Evolutionary conservation across 1,140 invertebrate species (phyloP).

Genomic region (Kradibia gibbosae): DNA sequence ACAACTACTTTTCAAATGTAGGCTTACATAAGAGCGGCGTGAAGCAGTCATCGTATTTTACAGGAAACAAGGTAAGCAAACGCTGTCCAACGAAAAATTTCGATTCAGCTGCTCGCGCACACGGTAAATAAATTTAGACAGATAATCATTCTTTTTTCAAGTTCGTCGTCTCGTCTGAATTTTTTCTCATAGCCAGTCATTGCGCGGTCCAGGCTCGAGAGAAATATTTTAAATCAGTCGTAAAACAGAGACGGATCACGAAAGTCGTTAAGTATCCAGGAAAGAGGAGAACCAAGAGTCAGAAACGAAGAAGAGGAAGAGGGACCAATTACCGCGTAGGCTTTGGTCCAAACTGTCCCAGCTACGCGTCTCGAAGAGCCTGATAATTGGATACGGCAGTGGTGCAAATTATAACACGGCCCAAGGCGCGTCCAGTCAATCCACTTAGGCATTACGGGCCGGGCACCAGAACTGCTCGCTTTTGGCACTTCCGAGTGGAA

Average conservation of each 20-base stretch:
- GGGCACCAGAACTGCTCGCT: too few species aligned
- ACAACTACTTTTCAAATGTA: not conserved
- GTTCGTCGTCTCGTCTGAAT: too few species aligned
- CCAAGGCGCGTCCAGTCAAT: constrained; percentile 59
- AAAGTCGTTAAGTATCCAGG: not conserved
- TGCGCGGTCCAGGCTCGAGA: too few species aligned
- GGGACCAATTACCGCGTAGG: not conserved
- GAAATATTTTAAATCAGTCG: not conserved
- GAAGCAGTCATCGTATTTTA: not conserved
- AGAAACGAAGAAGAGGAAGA: not conserved
- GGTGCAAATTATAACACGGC: constrained; percentile 39
- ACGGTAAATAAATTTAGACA: not conserved
- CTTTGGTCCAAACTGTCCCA: constrained; percentile 53
- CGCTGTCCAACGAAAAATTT: not conserved
- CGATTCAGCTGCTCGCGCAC: not conserved
- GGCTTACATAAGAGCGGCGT: not conserved
- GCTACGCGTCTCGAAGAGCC: constrained; percentile 51
- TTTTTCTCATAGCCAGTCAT: too few species aligned
- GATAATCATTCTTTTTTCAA: too few species aligned
- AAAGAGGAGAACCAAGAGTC: not conserved
- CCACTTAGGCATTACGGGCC: constrained; percentile 55
- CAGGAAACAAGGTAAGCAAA: not conserved
- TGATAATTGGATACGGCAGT: constrained; percentile 53
- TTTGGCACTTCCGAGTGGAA: not conserved
- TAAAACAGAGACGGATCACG: not conserved